Percentiles rank a stretch among this genome's conserved stretches.
These are phyloP conservation scores for Syritta pipiens DNA, from an alignment of 2,888 invertebrate genomes.

Conservation along the genomic window DNA sequence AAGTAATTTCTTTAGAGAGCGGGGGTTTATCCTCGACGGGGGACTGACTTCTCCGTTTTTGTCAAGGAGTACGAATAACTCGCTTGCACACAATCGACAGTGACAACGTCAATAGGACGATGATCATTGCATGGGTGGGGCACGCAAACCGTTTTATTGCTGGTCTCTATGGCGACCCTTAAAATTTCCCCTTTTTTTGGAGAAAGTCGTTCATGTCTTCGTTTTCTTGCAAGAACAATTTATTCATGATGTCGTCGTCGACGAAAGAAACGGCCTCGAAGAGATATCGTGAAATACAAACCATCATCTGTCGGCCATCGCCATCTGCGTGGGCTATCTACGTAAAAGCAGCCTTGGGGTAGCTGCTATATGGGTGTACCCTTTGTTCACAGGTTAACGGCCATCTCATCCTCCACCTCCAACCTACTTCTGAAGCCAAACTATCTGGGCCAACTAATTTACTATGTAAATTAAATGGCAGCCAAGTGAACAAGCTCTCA, in stretches of 20 bases:
- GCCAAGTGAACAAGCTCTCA: slow-evolving; percentile 75
- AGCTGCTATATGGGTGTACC: slow-evolving; percentile 2
- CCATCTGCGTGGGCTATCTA: slow-evolving; percentile 16
- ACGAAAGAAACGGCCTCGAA: not conserved
- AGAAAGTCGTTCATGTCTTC: not conserved
- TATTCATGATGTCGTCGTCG: slow-evolving; percentile 35
- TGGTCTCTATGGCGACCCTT: slow-evolving; percentile 25
- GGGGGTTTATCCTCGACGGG: slow-evolving; percentile 3
- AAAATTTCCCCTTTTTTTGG: not conserved
- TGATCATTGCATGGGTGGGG: slow-evolving; percentile 25
- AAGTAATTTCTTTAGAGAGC: slow-evolving; percentile 37
- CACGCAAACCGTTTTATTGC: slow-evolving; percentile 29
- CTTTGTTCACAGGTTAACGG: slow-evolving; percentile 14
- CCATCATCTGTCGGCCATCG: slow-evolving; percentile 4
- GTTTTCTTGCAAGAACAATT: slow-evolving; percentile 11
- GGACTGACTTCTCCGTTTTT: slow-evolving; percentile 1
- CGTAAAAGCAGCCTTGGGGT: slow-evolving; percentile 8
- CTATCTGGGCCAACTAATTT: slow-evolving; percentile 76
- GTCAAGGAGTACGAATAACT: slow-evolving; percentile 18
- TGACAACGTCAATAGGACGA: too few relatives aligned
- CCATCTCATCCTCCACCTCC: not conserved
- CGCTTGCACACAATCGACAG: not conserved
- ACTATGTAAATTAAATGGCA: slow-evolving; percentile 77
- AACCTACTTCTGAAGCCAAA: slow-evolving; percentile 11
- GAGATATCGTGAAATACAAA: slow-evolving; percentile 16